Base-by-base conservation (phyloP, 2,888 invertebrate species). In the Adineta ricciae region DNA sequence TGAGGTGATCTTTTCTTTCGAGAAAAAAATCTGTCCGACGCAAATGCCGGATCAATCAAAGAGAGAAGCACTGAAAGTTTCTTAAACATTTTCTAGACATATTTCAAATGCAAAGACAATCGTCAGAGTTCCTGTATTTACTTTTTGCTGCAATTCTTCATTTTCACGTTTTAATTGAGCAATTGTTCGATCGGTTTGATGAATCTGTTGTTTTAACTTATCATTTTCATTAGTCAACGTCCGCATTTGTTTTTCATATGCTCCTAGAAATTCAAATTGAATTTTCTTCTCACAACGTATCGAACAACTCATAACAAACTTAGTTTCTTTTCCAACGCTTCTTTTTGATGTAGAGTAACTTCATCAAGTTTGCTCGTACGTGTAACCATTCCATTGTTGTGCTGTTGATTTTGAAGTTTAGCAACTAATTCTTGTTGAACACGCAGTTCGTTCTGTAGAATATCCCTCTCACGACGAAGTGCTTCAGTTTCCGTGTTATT, bases 191-290 rank as follows among this genome's bases (percentile, higher is more conserved):
- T 85, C 85, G 11, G 27, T 52, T 49, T 85, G 72, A n/a, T 38
- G 41, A 27, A 85, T n/a, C 46, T 85, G 50, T 27, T 50, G 49
- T 24, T 72, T 73, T 73, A 83, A 83, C 32, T 72, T 64, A 27
- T 85, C 83, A 52, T 85, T 85, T 14, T 85, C 85, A 41, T 36
- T n/a, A 64, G 49, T 50, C 11, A 83, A 50, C 21, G 49, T 27
- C 21, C 32, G 83, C 21, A 85, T 83, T 38, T 83, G 83, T 83
- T 72, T 83, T 52, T 85, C 85, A 72, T 73, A 85, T 9, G 85
- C 41, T n/a, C 78, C 83, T 83, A 3, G 24, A 78, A 36, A 78
- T 19, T 38, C 14, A 73, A 4, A 73, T 38, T 21, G 73, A 73
- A 73, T n/a, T n/a, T n/a, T n/a, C n/a, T n/a, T n/a, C n/a, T n/a